Evolutionary conservation across 2,113 vertebrate genomes (phyloP), one percentile per base, ranked within the genome.

Genomic region (Delphinus delphis): DNA sequence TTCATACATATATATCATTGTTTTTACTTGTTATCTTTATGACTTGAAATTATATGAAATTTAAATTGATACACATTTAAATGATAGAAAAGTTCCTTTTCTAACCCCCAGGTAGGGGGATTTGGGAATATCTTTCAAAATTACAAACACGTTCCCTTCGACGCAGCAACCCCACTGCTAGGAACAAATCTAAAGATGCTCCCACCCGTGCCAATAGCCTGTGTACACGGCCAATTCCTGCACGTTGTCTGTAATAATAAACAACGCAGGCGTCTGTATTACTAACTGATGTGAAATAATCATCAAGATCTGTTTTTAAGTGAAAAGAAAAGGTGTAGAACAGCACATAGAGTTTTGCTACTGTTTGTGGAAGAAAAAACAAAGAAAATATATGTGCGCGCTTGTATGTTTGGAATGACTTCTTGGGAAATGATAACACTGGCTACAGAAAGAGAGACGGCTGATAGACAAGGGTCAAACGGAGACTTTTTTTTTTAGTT

Each of bases 171-270:
- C 50, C 6, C 38, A 21, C 11, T 55, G 36, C 7, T 25, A 88
- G 82, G n/a, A 82, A 68, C 68, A 15, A 14, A n/a, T 31, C 58
- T 25, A 36, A 33, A 74, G 20, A 93, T 6, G 38, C 9, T 28
- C 47, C 13, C 11, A 71, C 44, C 62, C 9, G 15, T 28, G 33
- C n/a, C 25, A 33, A 71, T 2, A 63, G 41, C 26, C 68, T 14
- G 20, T 3, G 53, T 1, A 1, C 4, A 0, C 7, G 5, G n/a
- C 12, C 31, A 50, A 50, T n/a, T 15, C 63, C 60, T 15, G 4
- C 2, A 10, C 11, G 0, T 2, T 8, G 33, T 21, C 68, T 41
- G 21, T 12, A n/a, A 25, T 38, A n/a, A 38, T 3, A 9, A 55
- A 9, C 9, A 28, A n/a, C n/a, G 44, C 76, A 11, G 53, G 9